Percentiles rank a stretch among this genome's conserved stretches.
Conservation (phyloP, 2,113 vertebrate genomes). For the Protomyctophum bolini region DNA sequence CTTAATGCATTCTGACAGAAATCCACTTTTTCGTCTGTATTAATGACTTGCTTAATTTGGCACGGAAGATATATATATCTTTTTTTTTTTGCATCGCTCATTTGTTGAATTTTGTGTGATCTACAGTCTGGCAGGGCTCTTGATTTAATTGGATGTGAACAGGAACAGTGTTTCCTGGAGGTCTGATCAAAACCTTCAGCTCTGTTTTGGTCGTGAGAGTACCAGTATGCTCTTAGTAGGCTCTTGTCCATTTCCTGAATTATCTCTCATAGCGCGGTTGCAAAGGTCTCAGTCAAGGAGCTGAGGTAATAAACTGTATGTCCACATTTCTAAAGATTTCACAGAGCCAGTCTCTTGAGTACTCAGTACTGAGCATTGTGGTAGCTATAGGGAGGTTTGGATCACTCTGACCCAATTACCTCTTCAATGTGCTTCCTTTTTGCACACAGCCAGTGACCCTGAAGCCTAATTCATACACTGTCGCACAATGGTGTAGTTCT, state of each 20-base stretch:
- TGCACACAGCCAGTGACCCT: neutral
- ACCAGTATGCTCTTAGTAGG: neutral
- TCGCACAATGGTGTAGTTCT: too few species aligned
- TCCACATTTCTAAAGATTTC: neutral
- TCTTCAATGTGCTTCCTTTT: neutral
- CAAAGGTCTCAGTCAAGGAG: neutral
- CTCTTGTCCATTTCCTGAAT: neutral
- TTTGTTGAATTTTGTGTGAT: neutral
- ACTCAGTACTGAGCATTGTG: conserved; percentile 7
- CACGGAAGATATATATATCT: neutral
- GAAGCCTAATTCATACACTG: too few species aligned
- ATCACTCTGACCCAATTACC: conserved; percentile 11
- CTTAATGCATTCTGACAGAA: conserved; percentile 19
- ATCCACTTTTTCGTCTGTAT: neutral
- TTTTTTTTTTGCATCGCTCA: neutral
- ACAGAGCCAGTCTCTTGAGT: neutral
- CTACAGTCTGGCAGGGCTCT: neutral
- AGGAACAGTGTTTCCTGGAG: neutral
- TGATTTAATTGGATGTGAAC: neutral
- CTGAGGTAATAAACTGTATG: too few species aligned
- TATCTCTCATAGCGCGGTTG: neutral
- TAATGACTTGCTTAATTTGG: neutral
- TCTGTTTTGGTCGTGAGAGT: neutral
- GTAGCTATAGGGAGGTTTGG: conserved; percentile 2
- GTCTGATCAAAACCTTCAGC: neutral